Evolutionary conservation across 2,797 vertebrate species (phyloP), one percentile per base, ranked within the genome.

Genomic region (Neosilurus hyrtlii): DNA sequence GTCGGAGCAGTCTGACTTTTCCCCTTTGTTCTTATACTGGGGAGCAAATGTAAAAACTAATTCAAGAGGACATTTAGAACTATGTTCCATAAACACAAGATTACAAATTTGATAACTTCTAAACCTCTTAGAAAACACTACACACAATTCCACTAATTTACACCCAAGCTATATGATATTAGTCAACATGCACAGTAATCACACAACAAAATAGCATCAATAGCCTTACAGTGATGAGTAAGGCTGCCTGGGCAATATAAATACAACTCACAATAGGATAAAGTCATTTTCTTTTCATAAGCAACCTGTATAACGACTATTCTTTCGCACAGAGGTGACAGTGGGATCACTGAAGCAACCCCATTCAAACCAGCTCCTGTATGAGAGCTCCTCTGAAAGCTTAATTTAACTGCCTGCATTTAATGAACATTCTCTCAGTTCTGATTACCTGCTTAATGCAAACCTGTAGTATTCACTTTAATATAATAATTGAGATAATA

Each of bases 401-500:
- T 79, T 79, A 54, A 78, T 78, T 65, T 78, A 78, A 52, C 75
- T 51, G 15, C 61, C 43, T 79, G 61, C 2, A 20, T 30, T 20
- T 79, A 79, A 66, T 52, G 49, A 51, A 66, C 62, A 30, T 52
- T 66, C 52, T 54, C 37, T 54, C 62, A 9, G 11, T 22, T 54
- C 62, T 67, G 77, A 79, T 79, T 79, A 79, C 26, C n/a, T 18
- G 22, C 77, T 16, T 49, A 30, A 16, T 15, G 63, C 66, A 79
- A 79, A 79, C 49, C 77, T 22, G 63, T 67, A 79, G 63, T 68
- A 52, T 80, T 68, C 10, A 6, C 1, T 54, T 12, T 79, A 56
- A 79, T 67, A 67, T 30, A 79, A 79, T 79, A 54, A 79, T 79
- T 79, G 51, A 20, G 30, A 80, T 37, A 67, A 80, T 37, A 80